Percentiles rank a stretch among this genome's conserved stretches.
These are phyloP conservation scores for Eledona agricola DNA, from an alignment of 2,888 invertebrate species.

Conservation along the genomic window DNA sequence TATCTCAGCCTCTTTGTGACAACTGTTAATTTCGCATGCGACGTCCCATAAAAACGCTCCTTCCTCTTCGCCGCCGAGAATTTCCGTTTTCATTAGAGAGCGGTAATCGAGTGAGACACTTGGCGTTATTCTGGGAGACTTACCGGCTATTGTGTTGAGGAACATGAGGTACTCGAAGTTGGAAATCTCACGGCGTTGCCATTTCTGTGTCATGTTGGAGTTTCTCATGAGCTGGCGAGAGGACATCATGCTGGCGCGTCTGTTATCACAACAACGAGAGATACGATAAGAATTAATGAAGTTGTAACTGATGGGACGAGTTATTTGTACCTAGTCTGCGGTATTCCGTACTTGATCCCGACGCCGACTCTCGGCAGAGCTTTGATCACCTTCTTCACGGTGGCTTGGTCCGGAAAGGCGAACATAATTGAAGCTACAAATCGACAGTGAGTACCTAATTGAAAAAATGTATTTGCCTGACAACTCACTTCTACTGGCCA, in stretches of 20 bases:
- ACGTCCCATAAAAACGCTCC: constrained; percentile 40
- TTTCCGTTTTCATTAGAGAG: constrained; percentile 28
- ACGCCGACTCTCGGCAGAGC: constrained; percentile 97
- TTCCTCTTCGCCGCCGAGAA: constrained; percentile 18
- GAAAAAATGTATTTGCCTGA: not conserved
- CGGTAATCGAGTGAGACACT: constrained; percentile 18
- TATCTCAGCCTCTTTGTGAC: constrained; percentile 52
- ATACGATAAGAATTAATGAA: constrained; percentile 2
- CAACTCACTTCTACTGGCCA: constrained; percentile 94
- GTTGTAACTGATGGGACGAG: no score
- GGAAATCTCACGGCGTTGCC: constrained; percentile 98
- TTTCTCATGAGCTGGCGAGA: constrained; percentile 98
- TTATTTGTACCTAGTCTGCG: constrained; percentile 94
- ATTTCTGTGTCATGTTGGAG: constrained; percentile 99
- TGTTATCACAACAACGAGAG: constrained; percentile 1
- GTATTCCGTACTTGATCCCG: constrained; percentile 99
- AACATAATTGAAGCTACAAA: constrained; percentile 98
- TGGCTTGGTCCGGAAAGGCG: constrained; percentile 95
- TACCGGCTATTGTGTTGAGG: constrained; percentile 98
- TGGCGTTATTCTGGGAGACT: constrained; percentile 53
- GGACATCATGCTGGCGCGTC: constrained; percentile 96
- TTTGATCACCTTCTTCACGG: constrained; percentile 98
- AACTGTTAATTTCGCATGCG: constrained; percentile 60
- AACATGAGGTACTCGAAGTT: constrained; percentile 99
- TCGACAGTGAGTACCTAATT: no score